Evolutionary conservation across 2,113 vertebrate genomes (phyloP), one percentile per base, ranked within the genome.

Genomic region (Zingel zingel): DNA sequence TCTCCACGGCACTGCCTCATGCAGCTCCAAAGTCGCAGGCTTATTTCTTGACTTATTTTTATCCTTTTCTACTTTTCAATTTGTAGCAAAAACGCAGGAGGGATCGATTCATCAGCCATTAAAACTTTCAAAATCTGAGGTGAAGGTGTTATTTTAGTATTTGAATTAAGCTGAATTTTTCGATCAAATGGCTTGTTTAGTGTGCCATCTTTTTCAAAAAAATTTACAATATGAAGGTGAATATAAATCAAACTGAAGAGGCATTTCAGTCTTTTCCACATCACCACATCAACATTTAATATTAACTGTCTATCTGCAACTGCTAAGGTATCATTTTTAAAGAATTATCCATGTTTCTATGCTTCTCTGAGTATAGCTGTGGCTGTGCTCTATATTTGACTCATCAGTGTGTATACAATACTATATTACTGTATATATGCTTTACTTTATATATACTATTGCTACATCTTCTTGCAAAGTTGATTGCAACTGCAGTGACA

Each of bases 111-210:
- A 45, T 30, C 65, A 61, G 75, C 53, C 67, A 54, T 82, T 84
- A 75, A 86, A 88, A 71, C 65, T 73, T 77, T 81, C 62, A 66
- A 57, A 82, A 88, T 78, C 25, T 73, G 79, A 84, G 73, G 65
- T 62, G 76, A 67, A n/a, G 33, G 50, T 50, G 82, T 77, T 27
- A 63, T 64, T 79, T 83, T 33, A 1, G 27, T 16, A 50, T 54
- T 71, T 76, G 33, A 86, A 88, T 73, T 53, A 64, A 81, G 72
- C 12, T 64, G 58, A 81, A 36, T 27, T 68, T 18, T 79, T 76
- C 36, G 36, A 27, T 68, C 27, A 10, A 81, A 78, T 25, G 30
- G 25, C 21, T 82, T 75, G 63, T 86, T 84, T 77, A 56, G 73
- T 33, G 9, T 13, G 13, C 15, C 19, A 5, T 53, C 27, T n/a